Evolutionary conservation across 2,888 invertebrate genomes (phyloP).

Genomic region (Sericinus montela): DNA sequence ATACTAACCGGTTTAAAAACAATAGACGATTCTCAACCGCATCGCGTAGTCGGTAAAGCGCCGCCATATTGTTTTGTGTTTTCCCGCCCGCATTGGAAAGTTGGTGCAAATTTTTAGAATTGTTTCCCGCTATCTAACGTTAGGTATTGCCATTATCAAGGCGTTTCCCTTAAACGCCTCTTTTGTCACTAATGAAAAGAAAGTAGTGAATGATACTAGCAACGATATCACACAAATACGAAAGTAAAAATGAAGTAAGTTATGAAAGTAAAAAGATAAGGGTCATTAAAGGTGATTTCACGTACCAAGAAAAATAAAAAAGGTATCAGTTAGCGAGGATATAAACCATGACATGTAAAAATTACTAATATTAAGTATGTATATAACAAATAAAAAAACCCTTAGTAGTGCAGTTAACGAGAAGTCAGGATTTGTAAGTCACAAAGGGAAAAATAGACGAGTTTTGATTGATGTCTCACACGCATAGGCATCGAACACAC

Average conservation of each 20-base stretch:
- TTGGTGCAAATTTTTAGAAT: constrained; percentile 20
- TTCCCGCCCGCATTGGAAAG: constrained; percentile 19
- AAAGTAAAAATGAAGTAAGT: no score
- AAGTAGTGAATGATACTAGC: no score
- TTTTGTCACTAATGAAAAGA: no score
- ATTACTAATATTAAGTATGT: not conserved
- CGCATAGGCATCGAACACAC: constrained; percentile 27
- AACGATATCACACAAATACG: no score
- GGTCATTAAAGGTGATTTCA: no score
- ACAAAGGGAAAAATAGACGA: constrained; percentile 45
- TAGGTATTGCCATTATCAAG: no score
- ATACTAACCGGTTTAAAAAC: constrained; percentile 7
- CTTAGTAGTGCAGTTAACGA: constrained; percentile 20
- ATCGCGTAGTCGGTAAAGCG: constrained; percentile 5
- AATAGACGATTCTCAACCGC: constrained; percentile 17
- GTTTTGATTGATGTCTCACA: constrained; percentile 54
- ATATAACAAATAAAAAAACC: not conserved
- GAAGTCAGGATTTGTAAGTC: constrained; percentile 26
- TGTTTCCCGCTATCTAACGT: no score
- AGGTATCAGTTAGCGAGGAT: no score
- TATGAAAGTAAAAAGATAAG: no score
- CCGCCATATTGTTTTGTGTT: constrained; percentile 11
- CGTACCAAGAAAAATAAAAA: no score
- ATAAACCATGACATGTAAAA: no score
- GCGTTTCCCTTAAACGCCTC: no score